Percentiles rank a stretch among this genome's conserved stretches.
Evolutionary conservation across 2,888 invertebrate species (phyloP).

Genomic region (Carcina quercana): DNA sequence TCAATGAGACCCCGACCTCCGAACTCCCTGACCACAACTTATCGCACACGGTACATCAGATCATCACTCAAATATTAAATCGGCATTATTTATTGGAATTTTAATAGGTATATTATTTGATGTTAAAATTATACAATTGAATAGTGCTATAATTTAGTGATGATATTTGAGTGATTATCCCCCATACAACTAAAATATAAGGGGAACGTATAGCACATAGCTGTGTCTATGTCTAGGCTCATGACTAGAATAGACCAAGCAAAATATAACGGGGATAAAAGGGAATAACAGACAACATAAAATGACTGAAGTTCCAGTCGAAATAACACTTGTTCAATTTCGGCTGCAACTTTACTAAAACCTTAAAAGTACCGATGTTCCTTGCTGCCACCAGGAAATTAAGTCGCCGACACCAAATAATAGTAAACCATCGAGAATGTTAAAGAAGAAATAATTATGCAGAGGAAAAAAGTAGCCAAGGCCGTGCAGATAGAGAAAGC

Average conservation of each 20-base stretch:
- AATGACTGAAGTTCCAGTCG: not conserved
- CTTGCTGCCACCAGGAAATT: slow-evolving; percentile 17
- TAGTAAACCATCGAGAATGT: slow-evolving; percentile 16
- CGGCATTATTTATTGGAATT: too few relatives aligned
- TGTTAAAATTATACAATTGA: too few relatives aligned
- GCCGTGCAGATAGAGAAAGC: slow-evolving; percentile 23
- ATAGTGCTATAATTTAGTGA: too few relatives aligned
- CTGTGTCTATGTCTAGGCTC: too few relatives aligned
- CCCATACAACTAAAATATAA: too few relatives aligned
- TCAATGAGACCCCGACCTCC: too few relatives aligned
- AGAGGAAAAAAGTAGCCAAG: slow-evolving; percentile 20
- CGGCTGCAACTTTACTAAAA: not conserved
- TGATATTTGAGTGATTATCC: too few relatives aligned
- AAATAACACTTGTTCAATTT: not conserved
- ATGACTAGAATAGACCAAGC: slow-evolving; percentile 7
- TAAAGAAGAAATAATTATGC: slow-evolving; percentile 15
- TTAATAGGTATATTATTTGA: too few relatives aligned
- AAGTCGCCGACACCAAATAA: slow-evolving; percentile 26
- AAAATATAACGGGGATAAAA: slow-evolving; percentile 1
- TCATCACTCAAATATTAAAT: too few relatives aligned
- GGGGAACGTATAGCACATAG: too few relatives aligned
- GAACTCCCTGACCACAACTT: too few relatives aligned
- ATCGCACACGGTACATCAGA: too few relatives aligned
- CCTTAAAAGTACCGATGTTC: slow-evolving; percentile 4
- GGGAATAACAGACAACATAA: not conserved